Percentiles rank a stretch among this genome's conserved stretches.
phyloP scores from a whole-genome alignment of 2,797 vertebrate genomes.

The Poeciliopsis turneri region DNA sequence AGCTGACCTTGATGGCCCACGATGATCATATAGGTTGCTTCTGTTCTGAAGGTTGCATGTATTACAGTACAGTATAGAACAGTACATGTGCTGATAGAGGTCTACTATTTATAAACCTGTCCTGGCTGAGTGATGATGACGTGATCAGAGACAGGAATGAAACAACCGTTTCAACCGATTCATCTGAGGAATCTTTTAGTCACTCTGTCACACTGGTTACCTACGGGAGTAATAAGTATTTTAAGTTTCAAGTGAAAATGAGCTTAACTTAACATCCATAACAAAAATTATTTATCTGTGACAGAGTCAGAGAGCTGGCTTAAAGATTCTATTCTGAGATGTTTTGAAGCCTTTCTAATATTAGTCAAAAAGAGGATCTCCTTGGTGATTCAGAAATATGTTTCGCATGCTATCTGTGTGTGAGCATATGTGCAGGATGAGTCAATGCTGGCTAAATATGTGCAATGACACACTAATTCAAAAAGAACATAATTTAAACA shows the following conservation, averaged over 20 bases:
- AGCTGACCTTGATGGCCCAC: constrained; percentile 10
- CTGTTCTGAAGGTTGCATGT: not conserved
- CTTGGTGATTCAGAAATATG: constrained; percentile 4
- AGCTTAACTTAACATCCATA: not conserved
- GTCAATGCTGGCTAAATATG: constrained; percentile 1
- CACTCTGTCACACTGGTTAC: not conserved
- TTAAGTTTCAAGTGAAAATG: not conserved
- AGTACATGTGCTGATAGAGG: not conserved
- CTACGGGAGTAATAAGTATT: not conserved
- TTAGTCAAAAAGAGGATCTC: too few species aligned
- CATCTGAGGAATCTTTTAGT: not conserved
- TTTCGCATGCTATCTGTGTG: constrained; percentile 19
- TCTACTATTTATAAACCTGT: not conserved
- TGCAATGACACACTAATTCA: not conserved
- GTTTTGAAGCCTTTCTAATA: not conserved
- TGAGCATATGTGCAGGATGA: constrained; percentile 22
- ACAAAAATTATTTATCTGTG: not conserved
- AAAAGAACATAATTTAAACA: not conserved
- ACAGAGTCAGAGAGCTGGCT: not conserved
- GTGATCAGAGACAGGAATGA: not conserved
- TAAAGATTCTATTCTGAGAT: not conserved
- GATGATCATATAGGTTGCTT: not conserved
- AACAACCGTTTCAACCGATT: not conserved
- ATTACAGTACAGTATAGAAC: not conserved
- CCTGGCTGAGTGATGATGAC: not conserved